Evolutionary conservation across 2,113 vertebrate species (phyloP), one percentile per base, ranked within the genome.

Genomic region (Bombycilla garrulus): DNA sequence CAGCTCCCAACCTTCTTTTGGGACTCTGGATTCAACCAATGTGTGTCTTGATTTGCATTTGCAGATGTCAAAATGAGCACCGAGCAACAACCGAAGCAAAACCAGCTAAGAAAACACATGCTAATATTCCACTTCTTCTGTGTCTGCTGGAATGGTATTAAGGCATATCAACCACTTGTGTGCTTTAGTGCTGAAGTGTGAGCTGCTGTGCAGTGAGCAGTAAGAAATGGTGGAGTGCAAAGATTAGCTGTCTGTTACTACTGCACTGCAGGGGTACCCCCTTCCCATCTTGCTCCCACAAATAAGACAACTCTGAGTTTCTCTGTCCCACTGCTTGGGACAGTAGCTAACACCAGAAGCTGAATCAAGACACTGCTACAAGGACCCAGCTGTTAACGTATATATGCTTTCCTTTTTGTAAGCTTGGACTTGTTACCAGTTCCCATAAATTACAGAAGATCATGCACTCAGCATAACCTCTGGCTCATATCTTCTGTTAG

Each of bases 371-470:
- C 23, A 20, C 57, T 48, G n/a, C 60, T 60, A 38, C 73, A 81
- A n/a, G 24, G 74, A 76, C 22, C 19, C 24, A 6, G 23, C 74
- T 86, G 44, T 92, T 82, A 92, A 70, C 70, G 61, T 10, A 31
- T 20, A 45, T 83, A 38, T 15, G 14, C 15, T 90, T 87, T 91
- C 44, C 44, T 54, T 85, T 80, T 66, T 58, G 28, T 78, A 86
- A 94, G 67, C 67, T 60, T 60, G 44, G 51, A 44, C 44, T 56
- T 88, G 57, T n/a, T 86, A 77, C 54, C 2, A 0, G 17, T 54
- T 95, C 67, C 7, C 38, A 60, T 90, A 95, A 93, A 95, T 90
- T 95, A 83, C 51, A 48, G 47, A 88, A 70, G 85, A 92, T 51
- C 78, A 53, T 74, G 56, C 15, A 73, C 54, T 71, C 90, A 78